Conservation (phyloP, 2,113 vertebrate species). For the Oreochromis tanganicae region DNA sequence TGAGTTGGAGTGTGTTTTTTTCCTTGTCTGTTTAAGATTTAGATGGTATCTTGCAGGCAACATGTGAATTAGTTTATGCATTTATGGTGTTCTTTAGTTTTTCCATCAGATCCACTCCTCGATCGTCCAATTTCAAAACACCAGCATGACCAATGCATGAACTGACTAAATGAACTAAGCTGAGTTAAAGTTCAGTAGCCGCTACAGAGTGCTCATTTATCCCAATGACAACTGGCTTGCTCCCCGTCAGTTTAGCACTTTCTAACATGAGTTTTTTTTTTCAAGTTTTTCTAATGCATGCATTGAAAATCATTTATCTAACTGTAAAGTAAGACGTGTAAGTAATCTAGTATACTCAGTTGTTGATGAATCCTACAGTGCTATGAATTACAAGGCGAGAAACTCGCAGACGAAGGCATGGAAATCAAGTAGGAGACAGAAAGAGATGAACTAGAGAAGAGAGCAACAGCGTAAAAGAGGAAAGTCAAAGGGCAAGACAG, state of each 20-base stretch:
- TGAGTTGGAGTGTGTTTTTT: neutral
- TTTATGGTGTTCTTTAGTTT: neutral
- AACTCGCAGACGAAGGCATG: neutral
- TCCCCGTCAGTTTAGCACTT: neutral
- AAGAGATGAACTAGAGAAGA: neutral
- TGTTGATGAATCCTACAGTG: neutral
- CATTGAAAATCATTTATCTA: neutral
- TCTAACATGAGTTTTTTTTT: neutral
- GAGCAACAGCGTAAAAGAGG: neutral
- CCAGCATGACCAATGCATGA: fast-evolving
- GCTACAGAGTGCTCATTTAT: neutral
- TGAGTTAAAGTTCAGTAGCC: neutral
- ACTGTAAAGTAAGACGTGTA: neutral
- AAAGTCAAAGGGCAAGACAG: neutral
- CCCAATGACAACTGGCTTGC: neutral
- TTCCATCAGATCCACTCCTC: neutral
- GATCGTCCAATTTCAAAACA: neutral
- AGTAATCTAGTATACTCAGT: fast-evolving
- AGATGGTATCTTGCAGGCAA: neutral
- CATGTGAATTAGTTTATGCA: fast-evolving
- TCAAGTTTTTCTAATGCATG: neutral
- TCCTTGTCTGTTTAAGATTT: neutral
- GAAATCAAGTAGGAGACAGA: neutral
- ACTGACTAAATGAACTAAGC: neutral
- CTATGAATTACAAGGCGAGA: neutral